These are phyloP conservation scores for Norana najaformis DNA, from an alignment of 2,888 invertebrate genomes.

Conservation along the genomic window DNA sequence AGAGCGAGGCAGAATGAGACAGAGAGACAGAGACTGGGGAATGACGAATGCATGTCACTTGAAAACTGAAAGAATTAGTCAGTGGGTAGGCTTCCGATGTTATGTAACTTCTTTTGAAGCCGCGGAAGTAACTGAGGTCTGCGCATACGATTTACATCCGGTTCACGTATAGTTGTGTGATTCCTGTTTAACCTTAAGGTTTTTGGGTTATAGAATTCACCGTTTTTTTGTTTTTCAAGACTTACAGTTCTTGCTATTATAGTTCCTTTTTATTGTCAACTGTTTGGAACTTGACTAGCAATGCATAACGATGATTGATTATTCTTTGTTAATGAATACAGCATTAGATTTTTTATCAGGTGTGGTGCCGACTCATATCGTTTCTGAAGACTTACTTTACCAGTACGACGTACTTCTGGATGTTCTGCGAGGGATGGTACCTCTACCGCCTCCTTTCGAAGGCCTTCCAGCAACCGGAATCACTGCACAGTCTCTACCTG, in stretches of 20 bases:
- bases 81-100: not conserved
- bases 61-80: not conserved
- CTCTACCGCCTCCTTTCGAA: constrained; percentile 56
- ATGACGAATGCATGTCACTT: not conserved
- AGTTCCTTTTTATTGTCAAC: no score
- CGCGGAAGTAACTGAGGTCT: no score
- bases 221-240: not conserved
- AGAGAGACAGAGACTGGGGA: not conserved
- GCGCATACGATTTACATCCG: no score
- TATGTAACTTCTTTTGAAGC: no score
- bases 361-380: constrained; percentile 54
- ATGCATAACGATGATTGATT: not conserved
- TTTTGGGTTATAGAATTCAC: no score
- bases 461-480: constrained; percentile 51
- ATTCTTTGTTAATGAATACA: not conserved
- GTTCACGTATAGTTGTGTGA: no score
- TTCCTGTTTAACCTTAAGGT: no score
- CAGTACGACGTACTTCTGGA: constrained; percentile 57
- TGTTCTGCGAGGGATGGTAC: constrained; percentile 60
- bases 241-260: not conserved
- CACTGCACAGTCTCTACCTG: constrained; percentile 17
- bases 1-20: not conserved
- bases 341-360: constrained; percentile 45
- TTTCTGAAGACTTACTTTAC: constrained; percentile 54
- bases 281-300: not conserved